Percentiles rank a stretch among this genome's conserved stretches.
These are phyloP conservation scores for Dromaius novaehollandiae DNA, from an alignment of 2,113 vertebrate genomes.

Conservation along the genomic window DNA sequence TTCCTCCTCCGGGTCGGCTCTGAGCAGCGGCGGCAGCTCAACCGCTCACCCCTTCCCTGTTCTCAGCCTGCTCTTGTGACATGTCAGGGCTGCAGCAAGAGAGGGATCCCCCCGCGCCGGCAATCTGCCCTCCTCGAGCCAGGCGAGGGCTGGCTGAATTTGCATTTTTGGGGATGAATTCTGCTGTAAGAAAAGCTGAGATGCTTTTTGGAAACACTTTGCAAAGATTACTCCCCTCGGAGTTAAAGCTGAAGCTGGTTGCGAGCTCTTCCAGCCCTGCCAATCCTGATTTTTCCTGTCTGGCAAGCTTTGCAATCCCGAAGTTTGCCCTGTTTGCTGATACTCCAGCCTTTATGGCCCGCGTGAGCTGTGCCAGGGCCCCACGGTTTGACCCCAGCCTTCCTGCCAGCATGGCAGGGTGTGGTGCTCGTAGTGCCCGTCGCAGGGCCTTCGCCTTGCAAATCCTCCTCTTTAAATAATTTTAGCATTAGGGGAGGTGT, in stretches of 20 bases:
- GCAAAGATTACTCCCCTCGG: accelerated
- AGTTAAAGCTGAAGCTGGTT: not conserved
- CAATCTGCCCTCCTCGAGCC: accelerated
- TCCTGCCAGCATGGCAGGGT: not conserved
- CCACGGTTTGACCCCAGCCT: accelerated
- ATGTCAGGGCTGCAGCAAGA: not conserved
- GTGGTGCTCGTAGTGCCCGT: not conserved
- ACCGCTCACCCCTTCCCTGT: no score
- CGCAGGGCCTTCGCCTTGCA: accelerated
- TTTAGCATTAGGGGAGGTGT: not conserved
- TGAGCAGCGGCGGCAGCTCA: not conserved
- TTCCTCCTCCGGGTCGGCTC: not conserved
- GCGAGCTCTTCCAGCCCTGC: not conserved
- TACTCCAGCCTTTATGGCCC: not conserved
- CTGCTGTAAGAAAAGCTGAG: not conserved
- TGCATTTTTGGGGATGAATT: accelerated
- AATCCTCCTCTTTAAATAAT: no score
- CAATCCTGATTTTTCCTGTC: not conserved
- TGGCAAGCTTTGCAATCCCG: not conserved
- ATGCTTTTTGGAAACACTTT: not conserved
- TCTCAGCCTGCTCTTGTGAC: not conserved
- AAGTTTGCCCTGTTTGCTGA: not conserved
- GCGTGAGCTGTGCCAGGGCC: not conserved
- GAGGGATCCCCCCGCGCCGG: not conserved
- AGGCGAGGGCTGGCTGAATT: accelerated